phyloP scores from a whole-genome alignment of 2,888 invertebrate species.

The Gordius sp. region DNA sequence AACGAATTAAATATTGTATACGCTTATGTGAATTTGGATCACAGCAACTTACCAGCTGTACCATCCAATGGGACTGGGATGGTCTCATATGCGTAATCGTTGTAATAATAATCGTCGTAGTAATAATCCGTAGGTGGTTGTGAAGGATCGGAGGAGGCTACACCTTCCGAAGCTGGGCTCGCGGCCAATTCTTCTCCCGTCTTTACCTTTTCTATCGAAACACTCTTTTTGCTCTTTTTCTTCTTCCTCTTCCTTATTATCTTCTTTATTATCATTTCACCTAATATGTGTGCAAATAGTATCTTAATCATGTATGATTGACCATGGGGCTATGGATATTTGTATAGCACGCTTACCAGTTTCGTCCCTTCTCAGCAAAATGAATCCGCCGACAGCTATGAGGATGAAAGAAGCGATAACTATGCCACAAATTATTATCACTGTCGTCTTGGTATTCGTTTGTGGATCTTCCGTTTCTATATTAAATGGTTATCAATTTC shows the following conservation, averaged over 20 bases:
- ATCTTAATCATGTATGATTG: background rate
- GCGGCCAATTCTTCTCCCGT: background rate
- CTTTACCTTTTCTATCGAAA: background rate
- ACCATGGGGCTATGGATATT: background rate
- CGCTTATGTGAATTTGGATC: too few species aligned
- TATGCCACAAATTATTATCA: background rate
- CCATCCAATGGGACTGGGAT: background rate
- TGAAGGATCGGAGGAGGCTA: background rate
- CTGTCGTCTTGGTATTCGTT: background rate
- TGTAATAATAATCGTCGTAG: background rate
- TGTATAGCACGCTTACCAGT: too few species aligned
- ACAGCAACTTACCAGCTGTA: too few species aligned
- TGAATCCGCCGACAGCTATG: background rate
- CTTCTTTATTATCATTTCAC: background rate
- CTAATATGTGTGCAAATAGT: background rate
- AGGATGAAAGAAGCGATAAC: background rate
- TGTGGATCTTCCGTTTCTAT: background rate
- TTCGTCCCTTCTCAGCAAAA: background rate
- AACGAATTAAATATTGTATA: too few species aligned
- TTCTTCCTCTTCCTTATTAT: background rate
- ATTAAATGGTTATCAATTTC: too few species aligned
- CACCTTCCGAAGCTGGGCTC: background rate
- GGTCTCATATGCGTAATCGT: background rate
- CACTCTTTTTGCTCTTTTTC: conserved; percentile 1
- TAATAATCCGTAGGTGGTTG: background rate